Evolutionary conservation across 2,888 invertebrate species (phyloP), one percentile per base, ranked within the genome.

Genomic region (Drosophila testacea): DNA sequence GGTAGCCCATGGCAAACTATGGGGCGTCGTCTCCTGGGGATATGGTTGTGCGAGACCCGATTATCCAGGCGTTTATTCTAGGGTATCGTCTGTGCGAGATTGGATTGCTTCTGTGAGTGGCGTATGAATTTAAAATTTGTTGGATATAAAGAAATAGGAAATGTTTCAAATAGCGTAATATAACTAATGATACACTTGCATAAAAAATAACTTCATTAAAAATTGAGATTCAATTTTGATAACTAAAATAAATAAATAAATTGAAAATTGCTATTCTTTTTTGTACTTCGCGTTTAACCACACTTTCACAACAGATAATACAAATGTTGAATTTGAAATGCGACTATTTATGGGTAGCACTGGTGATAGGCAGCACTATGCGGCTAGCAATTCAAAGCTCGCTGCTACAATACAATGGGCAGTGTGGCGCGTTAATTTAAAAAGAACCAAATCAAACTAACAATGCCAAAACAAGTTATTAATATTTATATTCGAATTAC

Each of bases 21-120:
- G 89, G 39, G 92, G 92, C 4, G 84, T 92, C 10, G 92, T 92
- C 11, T 92, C 92, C 11, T 92, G 90, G 90, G 92, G 92, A 4
- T 84, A 78, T 55, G 92, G 91, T 27, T 92, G 92, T 59, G 92
- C 91, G 0, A 48, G 75, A 6, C 83, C 89, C 0, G 69, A 82
- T 2, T 91, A 86, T 73, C 91, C 91, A 0, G 91, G 91, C 0
- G 91, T 91, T 1, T 91, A 91, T 39, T 80, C 91, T 1, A 77
- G 90, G 10, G 91, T 91, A 4, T 62, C 91, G 0, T 68, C 89
- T 3, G 90, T 87, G 4, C 79, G 90, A 4, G 76, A 87, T 32
- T 91, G 91, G 91, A 90, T 91, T 41, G 59, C 50, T 6, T 60
- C 69, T 11, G 65, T 77, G 3, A 78, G 72, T 50, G 75, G 77